Percentiles rank a stretch among this genome's conserved stretches.
Evolutionary conservation across 2,113 vertebrate genomes (phyloP).

Genomic region (Ellobius talpinus): DNA sequence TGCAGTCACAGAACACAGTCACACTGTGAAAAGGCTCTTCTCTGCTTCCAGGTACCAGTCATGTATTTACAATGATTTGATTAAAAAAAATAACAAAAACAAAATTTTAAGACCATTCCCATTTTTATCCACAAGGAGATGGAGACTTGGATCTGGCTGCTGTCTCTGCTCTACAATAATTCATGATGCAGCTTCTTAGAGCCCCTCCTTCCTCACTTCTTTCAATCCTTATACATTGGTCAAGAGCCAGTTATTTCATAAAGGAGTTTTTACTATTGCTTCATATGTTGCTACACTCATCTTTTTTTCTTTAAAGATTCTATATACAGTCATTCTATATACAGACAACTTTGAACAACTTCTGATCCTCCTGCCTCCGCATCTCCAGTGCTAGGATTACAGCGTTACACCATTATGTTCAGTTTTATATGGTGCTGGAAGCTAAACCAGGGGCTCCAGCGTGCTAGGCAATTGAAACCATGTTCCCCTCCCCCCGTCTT

Average conservation of each 20-base stretch:
- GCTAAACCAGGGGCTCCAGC: not conserved
- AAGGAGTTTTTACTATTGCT: not conserved
- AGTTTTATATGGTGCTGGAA: not conserved
- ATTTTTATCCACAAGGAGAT: not conserved
- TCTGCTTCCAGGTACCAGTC: not conserved
- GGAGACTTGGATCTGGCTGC: not conserved
- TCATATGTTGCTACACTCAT: not conserved
- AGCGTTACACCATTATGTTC: not conserved
- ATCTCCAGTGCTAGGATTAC: not conserved
- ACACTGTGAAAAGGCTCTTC: not conserved
- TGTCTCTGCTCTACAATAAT: not conserved
- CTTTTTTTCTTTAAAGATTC: not conserved
- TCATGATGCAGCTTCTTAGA: not conserved
- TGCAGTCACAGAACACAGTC: not conserved
- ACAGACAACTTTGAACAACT: not conserved
- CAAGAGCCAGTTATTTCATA: not conserved
- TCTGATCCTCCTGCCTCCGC: not conserved
- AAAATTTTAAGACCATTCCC: not conserved
- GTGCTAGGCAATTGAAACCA: not conserved
- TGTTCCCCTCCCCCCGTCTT: accelerated
- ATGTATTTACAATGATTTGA: not conserved
- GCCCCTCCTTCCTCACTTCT: not conserved
- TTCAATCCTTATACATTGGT: not conserved
- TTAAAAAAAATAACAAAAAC: not conserved
- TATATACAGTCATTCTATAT: not conserved